These are phyloP conservation scores for Paracentrotus lividus DNA, from an alignment of 53 echinoderm and acorn worm species.

Conservation along the genomic window DNA sequence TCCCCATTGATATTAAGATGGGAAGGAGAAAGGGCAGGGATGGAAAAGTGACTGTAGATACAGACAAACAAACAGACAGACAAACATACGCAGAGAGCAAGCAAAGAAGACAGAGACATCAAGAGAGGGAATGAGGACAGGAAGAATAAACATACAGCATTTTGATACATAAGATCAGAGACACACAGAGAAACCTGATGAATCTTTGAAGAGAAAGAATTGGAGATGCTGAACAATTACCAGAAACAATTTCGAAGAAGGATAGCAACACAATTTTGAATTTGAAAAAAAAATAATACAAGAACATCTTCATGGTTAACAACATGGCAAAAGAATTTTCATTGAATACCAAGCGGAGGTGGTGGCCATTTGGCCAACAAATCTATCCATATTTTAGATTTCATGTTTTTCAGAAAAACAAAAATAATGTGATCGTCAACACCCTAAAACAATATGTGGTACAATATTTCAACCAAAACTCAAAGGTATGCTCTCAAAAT, in stretches of 20 bases:
- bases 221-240: too few relatives aligned
- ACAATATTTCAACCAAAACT: not conserved
- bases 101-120: not conserved
- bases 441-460: not conserved
- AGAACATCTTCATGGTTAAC: not conserved
- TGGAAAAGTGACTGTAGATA: not conserved
- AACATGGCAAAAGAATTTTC: not conserved
- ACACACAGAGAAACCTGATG: not conserved
- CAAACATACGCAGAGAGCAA: not conserved
- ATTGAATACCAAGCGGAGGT: not conserved
- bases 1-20: not conserved
- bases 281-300: too few relatives aligned
- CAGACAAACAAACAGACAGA: not conserved
- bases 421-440: not conserved
- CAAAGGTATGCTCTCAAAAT: constrained; percentile 25
- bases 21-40: not conserved
- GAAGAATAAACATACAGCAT: too few relatives aligned
- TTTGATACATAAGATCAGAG: too few relatives aligned
- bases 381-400: not conserved
- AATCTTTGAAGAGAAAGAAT: too few relatives aligned
- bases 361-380: not conserved
- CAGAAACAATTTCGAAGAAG: too few relatives aligned
- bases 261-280: too few relatives aligned
- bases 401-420: constrained; percentile 31
- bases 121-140: too few relatives aligned